Conservation (phyloP, 2,113 vertebrate species). For the Perca schrenkii region DNA sequence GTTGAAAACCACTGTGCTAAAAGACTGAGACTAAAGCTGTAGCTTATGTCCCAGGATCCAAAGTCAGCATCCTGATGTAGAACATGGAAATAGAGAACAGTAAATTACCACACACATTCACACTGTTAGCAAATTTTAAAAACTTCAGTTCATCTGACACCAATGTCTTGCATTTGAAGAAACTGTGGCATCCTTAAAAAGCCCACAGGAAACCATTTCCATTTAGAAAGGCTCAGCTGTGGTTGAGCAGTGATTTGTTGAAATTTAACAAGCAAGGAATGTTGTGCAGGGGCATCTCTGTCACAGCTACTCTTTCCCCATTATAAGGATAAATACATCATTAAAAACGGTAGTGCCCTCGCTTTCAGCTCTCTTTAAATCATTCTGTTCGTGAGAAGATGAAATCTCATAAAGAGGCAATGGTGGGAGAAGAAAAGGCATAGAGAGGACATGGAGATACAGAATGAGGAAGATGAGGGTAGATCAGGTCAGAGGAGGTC, state of each 20-base stretch:
- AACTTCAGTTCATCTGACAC: slow-evolving; percentile 2
- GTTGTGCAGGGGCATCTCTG: slow-evolving; percentile 9
- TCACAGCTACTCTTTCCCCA: slow-evolving; percentile 14
- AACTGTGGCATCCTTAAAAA: slow-evolving; percentile 1
- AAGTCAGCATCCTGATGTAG: background rate
- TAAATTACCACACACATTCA: background rate
- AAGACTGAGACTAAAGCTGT: background rate
- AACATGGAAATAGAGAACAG: background rate
- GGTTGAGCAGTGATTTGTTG: slow-evolving; percentile 46
- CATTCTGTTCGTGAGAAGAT: slow-evolving; percentile 22
- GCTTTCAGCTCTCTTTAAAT: slow-evolving; percentile 35
- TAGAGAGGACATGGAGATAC: slow-evolving; percentile 3
- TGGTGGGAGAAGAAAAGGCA: background rate
- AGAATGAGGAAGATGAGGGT: slow-evolving; percentile 1
- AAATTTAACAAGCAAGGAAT: slow-evolving; percentile 55
- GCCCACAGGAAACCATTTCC: slow-evolving; percentile 12
- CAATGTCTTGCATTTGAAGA: slow-evolving; percentile 14
- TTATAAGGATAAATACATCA: slow-evolving; percentile 40
- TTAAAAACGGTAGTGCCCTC: slow-evolving; percentile 30
- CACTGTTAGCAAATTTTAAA: background rate
- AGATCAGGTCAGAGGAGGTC: slow-evolving; percentile 16
- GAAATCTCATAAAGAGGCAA: slow-evolving; percentile 4
- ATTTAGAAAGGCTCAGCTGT: slow-evolving; percentile 19
- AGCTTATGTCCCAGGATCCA: background rate
- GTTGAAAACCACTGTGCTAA: too few relatives aligned